Conservation (phyloP, 2,797 vertebrate genomes). For the Manis pentadactyla region DNA sequence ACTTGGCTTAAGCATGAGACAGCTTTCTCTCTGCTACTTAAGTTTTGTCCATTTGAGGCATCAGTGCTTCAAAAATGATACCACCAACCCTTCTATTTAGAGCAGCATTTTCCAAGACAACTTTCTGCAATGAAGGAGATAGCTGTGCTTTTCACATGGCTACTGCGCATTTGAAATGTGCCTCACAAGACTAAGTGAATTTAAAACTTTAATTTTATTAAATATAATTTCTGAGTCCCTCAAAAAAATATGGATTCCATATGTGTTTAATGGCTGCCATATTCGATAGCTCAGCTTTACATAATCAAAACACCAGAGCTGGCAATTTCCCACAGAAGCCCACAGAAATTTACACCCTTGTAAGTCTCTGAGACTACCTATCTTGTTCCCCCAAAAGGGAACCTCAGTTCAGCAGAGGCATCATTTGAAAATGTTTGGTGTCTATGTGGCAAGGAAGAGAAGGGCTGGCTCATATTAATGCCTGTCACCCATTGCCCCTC, state of each 20-base stretch:
- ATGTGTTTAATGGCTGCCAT: neutral
- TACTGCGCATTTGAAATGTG: neutral
- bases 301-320: neutral
- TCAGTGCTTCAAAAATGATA: neutral
- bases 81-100: neutral
- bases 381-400: neutral
- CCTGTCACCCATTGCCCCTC: neutral
- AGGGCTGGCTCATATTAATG: neutral
- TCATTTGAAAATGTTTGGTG: neutral
- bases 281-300: neutral
- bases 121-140: neutral
- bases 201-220: neutral
- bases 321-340: neutral
- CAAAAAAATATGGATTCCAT: neutral
- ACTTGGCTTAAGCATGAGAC: neutral
- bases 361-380: neutral
- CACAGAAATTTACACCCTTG: neutral
- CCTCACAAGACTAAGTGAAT: neutral
- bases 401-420: neutral
- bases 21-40: neutral
- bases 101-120: neutral
- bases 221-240: neutral
- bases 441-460: conserved; percentile 20
- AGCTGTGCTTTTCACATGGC: neutral
- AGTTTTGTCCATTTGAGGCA: neutral